Percentiles rank a stretch among this genome's conserved stretches.
Conservation (phyloP, 2,797 vertebrate genomes). For the Crenuchus spilurus region DNA sequence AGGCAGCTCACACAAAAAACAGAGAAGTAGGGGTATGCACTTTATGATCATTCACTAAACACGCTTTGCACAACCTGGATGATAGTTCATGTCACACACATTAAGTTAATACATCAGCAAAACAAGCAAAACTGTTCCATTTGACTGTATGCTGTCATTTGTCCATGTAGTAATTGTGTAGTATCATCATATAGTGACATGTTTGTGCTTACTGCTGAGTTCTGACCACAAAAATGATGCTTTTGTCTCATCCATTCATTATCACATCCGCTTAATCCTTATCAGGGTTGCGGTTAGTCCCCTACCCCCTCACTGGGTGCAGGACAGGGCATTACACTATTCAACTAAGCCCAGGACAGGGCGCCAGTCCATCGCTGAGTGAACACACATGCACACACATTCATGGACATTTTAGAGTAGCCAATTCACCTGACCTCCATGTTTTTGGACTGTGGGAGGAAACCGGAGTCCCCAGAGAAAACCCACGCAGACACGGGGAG, state of each 20-base stretch:
- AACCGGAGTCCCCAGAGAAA: too few relatives aligned
- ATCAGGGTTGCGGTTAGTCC: too few relatives aligned
- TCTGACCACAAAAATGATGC: conserved; percentile 22
- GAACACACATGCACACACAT: too few relatives aligned
- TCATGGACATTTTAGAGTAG: too few relatives aligned
- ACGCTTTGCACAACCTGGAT: not conserved
- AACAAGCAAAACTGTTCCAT: not conserved
- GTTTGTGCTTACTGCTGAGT: conserved; percentile 35
- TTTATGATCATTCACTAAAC: conserved; percentile 3
- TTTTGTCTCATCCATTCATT: not conserved
- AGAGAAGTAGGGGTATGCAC: not conserved
- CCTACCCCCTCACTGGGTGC: too few relatives aligned
- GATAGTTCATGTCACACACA: not conserved
- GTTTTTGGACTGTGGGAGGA: too few relatives aligned
- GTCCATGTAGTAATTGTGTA: conserved; percentile 23
- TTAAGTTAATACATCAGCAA: not conserved
- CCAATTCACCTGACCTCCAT: too few relatives aligned
- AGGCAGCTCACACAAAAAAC: not conserved
- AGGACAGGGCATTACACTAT: too few relatives aligned
- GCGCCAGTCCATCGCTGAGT: too few relatives aligned
- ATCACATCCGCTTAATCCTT: too few relatives aligned
- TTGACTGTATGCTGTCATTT: conserved; percentile 26
- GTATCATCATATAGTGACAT: conserved; percentile 12
- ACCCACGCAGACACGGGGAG: too few relatives aligned
- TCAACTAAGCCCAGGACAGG: too few relatives aligned